These are phyloP conservation scores for Lophochroa leadbeateri DNA, from an alignment of 2,113 vertebrate species.

Conservation along the genomic window DNA sequence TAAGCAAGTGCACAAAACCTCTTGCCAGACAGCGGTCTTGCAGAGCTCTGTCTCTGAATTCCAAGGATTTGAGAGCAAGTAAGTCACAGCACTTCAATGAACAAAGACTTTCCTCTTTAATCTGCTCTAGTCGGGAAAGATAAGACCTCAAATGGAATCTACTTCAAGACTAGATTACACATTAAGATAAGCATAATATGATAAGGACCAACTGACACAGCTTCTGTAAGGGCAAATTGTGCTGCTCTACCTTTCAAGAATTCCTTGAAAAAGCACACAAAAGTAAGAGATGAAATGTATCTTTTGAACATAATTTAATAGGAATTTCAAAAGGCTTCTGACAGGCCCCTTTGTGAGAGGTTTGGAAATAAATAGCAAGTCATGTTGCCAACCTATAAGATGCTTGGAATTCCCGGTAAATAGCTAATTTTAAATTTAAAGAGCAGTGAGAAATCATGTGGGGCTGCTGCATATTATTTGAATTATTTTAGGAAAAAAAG, in stretches of 20 bases:
- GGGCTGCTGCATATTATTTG: not conserved
- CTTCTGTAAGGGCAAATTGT: constrained; percentile 52
- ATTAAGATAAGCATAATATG: constrained; percentile 58
- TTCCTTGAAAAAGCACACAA: not conserved
- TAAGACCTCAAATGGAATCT: constrained; percentile 62
- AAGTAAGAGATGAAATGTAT: not conserved
- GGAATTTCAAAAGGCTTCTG: constrained; percentile 28
- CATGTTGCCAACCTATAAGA: not conserved
- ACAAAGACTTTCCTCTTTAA: constrained; percentile 60
- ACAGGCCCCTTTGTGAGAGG: not conserved
- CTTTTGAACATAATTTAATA: not conserved
- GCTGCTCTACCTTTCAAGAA: constrained; percentile 14
- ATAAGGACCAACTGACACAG: constrained; percentile 31
- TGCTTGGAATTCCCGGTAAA: not conserved
- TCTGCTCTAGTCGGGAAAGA: constrained; percentile 45
- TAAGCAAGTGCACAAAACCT: constrained; percentile 11
- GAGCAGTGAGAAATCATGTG: not conserved
- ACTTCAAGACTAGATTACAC: constrained; percentile 62
- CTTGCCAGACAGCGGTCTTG: not conserved
- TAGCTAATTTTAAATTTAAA: not conserved
- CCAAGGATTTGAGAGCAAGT: constrained; percentile 43
- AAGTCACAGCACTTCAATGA: constrained; percentile 45
- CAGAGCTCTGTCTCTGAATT: constrained; percentile 25
- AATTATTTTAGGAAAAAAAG: not conserved
- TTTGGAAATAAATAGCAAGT: not conserved